A percentile compares a stretch with the other conserved stretches of the same genome.
These are phyloP conservation scores for Amphiura filiformis DNA, from an alignment of 35 echinoderm and acorn worm genomes.

Conservation along the genomic window DNA sequence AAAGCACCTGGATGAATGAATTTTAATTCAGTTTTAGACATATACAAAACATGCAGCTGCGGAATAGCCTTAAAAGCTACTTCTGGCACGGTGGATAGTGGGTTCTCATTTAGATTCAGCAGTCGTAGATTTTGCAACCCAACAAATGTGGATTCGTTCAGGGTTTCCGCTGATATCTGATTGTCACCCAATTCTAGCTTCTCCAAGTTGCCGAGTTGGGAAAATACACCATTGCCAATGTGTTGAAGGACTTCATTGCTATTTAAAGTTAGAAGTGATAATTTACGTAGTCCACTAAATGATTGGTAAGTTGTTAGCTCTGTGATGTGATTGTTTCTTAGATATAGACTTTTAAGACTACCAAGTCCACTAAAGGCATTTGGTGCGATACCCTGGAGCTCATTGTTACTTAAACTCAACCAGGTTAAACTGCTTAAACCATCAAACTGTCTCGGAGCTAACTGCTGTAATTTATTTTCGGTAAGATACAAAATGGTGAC, in stretches of 20 bases:
- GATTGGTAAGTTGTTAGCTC: neutral
- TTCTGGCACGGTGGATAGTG: slow-evolving; percentile 11
- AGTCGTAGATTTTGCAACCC: neutral
- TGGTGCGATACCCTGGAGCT: slow-evolving; percentile 15
- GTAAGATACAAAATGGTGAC: slow-evolving; percentile 45
- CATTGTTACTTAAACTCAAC: slow-evolving; percentile 38
- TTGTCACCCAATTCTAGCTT: slow-evolving; percentile 35
- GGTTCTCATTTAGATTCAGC: slow-evolving; percentile 51
- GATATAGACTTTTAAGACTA: slow-evolving; percentile 21
- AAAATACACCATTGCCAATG: slow-evolving; percentile 18
- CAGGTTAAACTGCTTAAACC: slow-evolving; percentile 17
- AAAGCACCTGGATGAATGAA: slow-evolving; percentile 22
- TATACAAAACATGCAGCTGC: slow-evolving; percentile 9
- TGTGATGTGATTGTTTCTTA: slow-evolving; percentile 30
- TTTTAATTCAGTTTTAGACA: slow-evolving; percentile 21
- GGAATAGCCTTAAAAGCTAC: slow-evolving; percentile 10
- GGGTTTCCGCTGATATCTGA: neutral
- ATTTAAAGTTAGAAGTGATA: slow-evolving; percentile 41
- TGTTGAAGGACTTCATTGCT: slow-evolving; percentile 19
- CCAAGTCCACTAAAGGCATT: slow-evolving; percentile 41
- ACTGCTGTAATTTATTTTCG: slow-evolving; percentile 39
- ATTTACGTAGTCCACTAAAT: slow-evolving; percentile 22
- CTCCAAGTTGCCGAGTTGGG: slow-evolving; percentile 13
- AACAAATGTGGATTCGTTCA: slow-evolving; percentile 21
- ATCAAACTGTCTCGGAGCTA: slow-evolving; percentile 25